Conservation (phyloP, 2,888 invertebrate species). For the Ceraclea dissimilis region DNA sequence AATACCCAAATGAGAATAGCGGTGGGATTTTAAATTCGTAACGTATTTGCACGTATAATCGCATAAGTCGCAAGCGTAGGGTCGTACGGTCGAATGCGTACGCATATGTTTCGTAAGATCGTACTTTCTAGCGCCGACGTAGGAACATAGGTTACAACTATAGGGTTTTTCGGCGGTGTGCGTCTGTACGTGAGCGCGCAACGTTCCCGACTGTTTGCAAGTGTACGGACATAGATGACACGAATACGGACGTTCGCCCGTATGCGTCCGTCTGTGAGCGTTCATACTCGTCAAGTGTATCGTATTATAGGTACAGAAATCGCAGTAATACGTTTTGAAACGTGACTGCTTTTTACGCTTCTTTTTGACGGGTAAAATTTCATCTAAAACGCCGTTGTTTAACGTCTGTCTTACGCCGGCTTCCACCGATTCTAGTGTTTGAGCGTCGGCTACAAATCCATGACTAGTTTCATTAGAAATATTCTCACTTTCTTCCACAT, state of each 20-base stretch:
- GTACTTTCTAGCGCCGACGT: not conserved
- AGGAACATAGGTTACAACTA: not conserved
- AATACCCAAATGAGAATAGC: not conserved
- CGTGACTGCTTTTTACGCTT: not conserved
- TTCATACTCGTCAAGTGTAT: not conserved
- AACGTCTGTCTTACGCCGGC: no score
- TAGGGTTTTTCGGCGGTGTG: not conserved
- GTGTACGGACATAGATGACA: not conserved
- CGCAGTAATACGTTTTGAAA: not conserved
- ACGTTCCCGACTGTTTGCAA: not conserved
- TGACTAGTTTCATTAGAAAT: no score
- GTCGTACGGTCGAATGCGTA: not conserved
- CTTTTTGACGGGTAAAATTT: not conserved
- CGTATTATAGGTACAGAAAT: not conserved
- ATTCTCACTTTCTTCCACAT: no score
- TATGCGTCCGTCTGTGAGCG: not conserved
- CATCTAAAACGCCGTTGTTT: no score
- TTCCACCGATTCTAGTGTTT: no score
- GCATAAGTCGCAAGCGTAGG: not conserved
- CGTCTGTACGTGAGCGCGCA: not conserved
- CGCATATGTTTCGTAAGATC: not conserved
- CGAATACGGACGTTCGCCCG: not conserved
- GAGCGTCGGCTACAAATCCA: no score
- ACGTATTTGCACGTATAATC: not conserved
- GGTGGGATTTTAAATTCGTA: not conserved